Evolutionary conservation across 1,140 invertebrate species (phyloP), one percentile per base, ranked within the genome.

Genomic region (Pomacea maculata): DNA sequence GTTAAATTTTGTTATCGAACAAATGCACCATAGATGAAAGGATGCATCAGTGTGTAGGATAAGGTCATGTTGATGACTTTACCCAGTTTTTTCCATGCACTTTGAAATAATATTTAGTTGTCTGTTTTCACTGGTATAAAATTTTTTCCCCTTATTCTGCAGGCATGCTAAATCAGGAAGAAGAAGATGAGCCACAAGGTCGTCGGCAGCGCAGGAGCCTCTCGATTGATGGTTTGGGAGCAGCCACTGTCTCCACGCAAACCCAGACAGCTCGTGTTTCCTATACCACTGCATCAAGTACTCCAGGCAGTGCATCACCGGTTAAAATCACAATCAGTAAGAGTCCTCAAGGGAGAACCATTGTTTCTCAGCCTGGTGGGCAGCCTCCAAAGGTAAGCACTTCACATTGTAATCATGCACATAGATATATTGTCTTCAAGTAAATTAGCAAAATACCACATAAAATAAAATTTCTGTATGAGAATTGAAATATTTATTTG

Each of bases 281-380:
- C 29, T 82, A 80, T 67, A 87, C 85, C 10, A 88, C 86, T 12
- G 80, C 86, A 17, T 84, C 87, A 17, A 86, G 83, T 76, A 83
- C 81, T 25, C 73, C 85, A 11, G 80, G 86, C 25, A 83, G 84
- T 25, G 82, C 89, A 7, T 88, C 90, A 3, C 88, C 90, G 0
- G 88, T 89, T 67, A 91, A 90, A 81, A 90, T 90, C 70, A 90
- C 89, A 12, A 88, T 90, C 76, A 89, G 86, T 75, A 90, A 90
- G 78, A 90, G 88, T 82, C 88, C 89, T 25, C 86, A 88, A 79
- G 85, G 86, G 11, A 80, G 86, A 29, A 82, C 85, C 8, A 84
- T 87, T 25, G 83, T 83, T 14, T 85, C 86, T 34, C 85, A 87
- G 61, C 84, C 86, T 63, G 82, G 81, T 0, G 83, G 86, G 34